Evolutionary conservation across 2,113 vertebrate species (phyloP), one percentile per base, ranked within the genome.

Genomic region (Urocolius indicus): DNA sequence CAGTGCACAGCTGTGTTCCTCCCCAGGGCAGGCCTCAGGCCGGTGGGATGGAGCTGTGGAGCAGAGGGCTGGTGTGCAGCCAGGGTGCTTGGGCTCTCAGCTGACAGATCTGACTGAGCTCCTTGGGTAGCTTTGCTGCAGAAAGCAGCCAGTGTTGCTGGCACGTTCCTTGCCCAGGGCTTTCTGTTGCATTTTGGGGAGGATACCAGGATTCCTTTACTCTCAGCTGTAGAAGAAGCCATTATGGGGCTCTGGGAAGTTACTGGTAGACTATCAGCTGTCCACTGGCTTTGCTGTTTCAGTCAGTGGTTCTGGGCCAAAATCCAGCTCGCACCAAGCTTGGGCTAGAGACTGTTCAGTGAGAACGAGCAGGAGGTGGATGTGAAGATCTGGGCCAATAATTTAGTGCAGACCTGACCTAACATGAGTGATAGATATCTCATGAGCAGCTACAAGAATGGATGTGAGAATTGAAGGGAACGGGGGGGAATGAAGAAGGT

Each of bases 161-260:
- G 34, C 13, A 14, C 4, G 0, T 15, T 74, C 36, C 21, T 54
- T 3, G 4, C 32, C 36, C 10, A 7, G 29, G 77, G 16, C 15
- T 87, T 52, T 63, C 11, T 5, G 0, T 20, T 3, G 0, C 0
- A 0, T 75, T 52, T 43, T 43, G 32, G 54, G 10, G 8, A 22
- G 78, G 52, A 1, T 5, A 0, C 48, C 38, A 45, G 34, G 57
- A 12, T 68, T 80, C 41, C 59, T 76, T 61, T 8, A 1, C 22
- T 49, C n/a, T 32, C 32, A 17, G 54, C 36, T 46, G 34, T 1
- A 5, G 24, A 26, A 24, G 16, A 62, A 55, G 34, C 48, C 4
- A 0, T 34, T 3, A 0, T 1, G 32, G 54, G 48, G 29, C 5
- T 88, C 26, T 76, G 67, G 45, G 58, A 20, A 24, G 20, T 45